These are phyloP conservation scores for Micropterix aruncella DNA, from an alignment of 2,888 invertebrate species.

Conservation along the genomic window DNA sequence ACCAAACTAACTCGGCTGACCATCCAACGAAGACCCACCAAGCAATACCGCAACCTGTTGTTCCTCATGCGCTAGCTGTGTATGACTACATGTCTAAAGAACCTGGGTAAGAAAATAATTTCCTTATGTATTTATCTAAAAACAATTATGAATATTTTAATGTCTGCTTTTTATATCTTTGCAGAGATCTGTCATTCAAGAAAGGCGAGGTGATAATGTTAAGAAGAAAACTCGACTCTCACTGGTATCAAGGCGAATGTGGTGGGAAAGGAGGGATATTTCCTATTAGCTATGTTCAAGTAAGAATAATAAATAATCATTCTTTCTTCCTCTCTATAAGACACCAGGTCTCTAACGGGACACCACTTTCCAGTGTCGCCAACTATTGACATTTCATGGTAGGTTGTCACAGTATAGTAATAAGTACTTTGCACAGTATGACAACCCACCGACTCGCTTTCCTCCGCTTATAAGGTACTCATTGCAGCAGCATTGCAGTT, in stretches of 20 bases:
- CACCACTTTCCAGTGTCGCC: no score
- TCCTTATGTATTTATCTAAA: not conserved
- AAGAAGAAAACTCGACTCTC: conserved; percentile 65
- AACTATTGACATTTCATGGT: no score
- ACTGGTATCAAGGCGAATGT: conserved; percentile 79
- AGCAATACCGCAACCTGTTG: conserved; percentile 14
- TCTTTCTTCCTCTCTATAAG: no score
- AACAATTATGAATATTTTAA: conserved; percentile 3
- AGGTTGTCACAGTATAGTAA: no score
- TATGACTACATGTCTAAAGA: conserved; percentile 80
- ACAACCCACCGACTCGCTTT: no score
- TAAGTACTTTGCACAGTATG: no score
- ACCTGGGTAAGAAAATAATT: conserved; percentile 44
- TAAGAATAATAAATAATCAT: conserved; percentile 18
- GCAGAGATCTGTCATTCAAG: conserved; percentile 71
- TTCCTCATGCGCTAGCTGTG: conserved; percentile 77
- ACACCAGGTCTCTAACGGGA: no score
- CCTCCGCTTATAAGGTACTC: no score
- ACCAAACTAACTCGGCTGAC: conserved; percentile 7
- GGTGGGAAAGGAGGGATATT: conserved; percentile 68
- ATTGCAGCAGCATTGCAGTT: no score
- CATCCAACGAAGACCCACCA: conserved; percentile 10
- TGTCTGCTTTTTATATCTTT: conserved; percentile 15
- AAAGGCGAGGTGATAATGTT: conserved; percentile 72
- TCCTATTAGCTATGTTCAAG: conserved; percentile 75